Evolutionary conservation across 2,888 invertebrate genomes (phyloP).

Genomic region (Tetanocera ferruginea): DNA sequence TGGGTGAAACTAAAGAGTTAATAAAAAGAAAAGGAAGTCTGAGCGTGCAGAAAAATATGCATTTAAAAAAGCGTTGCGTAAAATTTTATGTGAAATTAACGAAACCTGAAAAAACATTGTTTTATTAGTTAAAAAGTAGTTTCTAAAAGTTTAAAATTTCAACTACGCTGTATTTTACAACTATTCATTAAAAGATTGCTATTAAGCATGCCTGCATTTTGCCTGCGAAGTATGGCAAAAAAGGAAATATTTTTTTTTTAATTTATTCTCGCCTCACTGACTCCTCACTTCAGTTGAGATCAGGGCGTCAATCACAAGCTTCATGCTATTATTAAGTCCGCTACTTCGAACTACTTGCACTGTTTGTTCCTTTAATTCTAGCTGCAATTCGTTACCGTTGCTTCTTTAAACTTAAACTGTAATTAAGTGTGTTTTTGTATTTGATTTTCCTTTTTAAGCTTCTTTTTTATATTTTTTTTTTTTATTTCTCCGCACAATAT

Average conservation of each 20-base stretch:
- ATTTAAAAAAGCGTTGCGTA: not conserved
- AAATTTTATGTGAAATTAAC: not conserved
- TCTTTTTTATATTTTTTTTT: no score
- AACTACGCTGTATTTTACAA: no score
- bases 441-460: not conserved
- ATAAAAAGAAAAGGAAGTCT: not conserved
- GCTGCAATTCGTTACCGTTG: slow-evolving; percentile 2
- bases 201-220: no score
- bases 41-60: not conserved
- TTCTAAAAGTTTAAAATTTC: no score
- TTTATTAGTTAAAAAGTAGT: no score
- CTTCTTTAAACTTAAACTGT: slow-evolving; percentile 10
- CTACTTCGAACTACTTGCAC: not conserved
- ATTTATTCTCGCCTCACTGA: no score
- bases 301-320: not conserved
- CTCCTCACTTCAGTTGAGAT: not conserved
- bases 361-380: not conserved
- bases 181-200: no score
- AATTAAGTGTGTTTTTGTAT: slow-evolving; percentile 14
- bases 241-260: no score
- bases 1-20: not conserved
- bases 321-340: slow-evolving; percentile 2
- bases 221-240: no score
- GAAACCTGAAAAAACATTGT: not conserved
- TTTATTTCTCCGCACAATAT: not conserved